Percentiles rank a stretch among this genome's conserved stretches.
Evolutionary conservation across 2,888 invertebrate species (phyloP).

Genomic region (Microchrysa polita): DNA sequence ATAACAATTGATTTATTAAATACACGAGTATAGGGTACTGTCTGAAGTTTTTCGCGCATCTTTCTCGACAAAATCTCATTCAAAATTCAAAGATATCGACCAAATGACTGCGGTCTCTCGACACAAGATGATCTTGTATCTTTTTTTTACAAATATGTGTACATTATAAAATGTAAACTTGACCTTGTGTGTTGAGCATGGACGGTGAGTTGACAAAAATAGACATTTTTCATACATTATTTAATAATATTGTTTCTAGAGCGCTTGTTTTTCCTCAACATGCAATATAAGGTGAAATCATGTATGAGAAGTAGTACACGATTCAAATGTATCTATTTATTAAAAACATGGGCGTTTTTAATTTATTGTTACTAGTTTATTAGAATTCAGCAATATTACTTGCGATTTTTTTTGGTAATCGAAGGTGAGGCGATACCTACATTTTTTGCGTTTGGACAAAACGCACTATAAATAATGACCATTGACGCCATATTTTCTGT

Average conservation of each 20-base stretch:
- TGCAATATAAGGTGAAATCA: background rate
- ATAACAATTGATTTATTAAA: background rate
- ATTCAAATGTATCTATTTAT: too few species aligned
- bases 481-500: too few species aligned
- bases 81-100: background rate
- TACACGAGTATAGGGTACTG: too few species aligned
- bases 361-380: background rate
- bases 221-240: conserved; percentile 16
- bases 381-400: too few species aligned
- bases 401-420: too few species aligned
- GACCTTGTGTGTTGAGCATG: conserved; percentile 39
- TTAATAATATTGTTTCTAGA: background rate
- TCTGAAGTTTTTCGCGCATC: background rate
- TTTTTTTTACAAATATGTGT: too few species aligned
- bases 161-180: conserved; percentile 30
- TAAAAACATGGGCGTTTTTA: background rate
- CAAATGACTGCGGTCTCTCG: too few species aligned
- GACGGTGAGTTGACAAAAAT: conserved; percentile 28
- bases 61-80: background rate
- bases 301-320: background rate
- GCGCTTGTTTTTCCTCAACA: background rate
- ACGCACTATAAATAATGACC: too few species aligned
- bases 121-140: conserved; percentile 3
- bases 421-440: too few species aligned
- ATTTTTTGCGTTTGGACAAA: too few species aligned